Conservation (phyloP, 2,888 invertebrate species). For the Cryptus viduatorius region DNA sequence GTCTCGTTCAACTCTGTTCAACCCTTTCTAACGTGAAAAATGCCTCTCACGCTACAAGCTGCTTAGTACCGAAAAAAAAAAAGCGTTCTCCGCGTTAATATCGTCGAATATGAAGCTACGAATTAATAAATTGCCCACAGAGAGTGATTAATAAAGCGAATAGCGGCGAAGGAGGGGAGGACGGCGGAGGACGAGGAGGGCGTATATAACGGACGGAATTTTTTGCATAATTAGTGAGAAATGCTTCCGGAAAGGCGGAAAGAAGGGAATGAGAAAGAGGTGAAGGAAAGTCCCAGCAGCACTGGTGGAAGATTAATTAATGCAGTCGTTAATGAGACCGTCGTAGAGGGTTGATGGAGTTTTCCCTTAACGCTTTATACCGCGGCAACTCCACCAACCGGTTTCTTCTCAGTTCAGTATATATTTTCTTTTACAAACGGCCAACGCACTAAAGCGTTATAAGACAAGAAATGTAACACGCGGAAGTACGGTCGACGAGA, state of each 20-base stretch:
- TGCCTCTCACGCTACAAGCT: conserved; percentile 28
- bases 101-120: conserved; percentile 50
- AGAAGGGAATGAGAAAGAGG: conserved; percentile 7
- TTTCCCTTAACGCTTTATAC: conserved; percentile 52
- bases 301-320: conserved; percentile 61
- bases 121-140: conserved; percentile 63
- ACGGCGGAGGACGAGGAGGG: conserved; percentile 17
- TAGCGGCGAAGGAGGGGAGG: conserved; percentile 36
- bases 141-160: conserved; percentile 58
- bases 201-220: conserved; percentile 52
- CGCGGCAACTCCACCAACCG: conserved; percentile 18
- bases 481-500: neutral
- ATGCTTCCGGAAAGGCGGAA: conserved; percentile 61
- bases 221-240: conserved; percentile 64
- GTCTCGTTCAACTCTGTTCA: conserved; percentile 22
- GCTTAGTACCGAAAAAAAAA: conserved; percentile 32
- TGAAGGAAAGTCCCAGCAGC: conserved; percentile 45
- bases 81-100: conserved; percentile 2
- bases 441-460: neutral
- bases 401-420: conserved; percentile 23
- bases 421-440: conserved; percentile 22
- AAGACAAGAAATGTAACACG: conserved; percentile 17
- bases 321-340: conserved; percentile 64
- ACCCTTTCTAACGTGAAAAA: conserved; percentile 16
- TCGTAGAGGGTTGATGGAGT: conserved; percentile 51